Conservation (phyloP, 1,140 invertebrate genomes). For the Aleiodes sp. region DNA sequence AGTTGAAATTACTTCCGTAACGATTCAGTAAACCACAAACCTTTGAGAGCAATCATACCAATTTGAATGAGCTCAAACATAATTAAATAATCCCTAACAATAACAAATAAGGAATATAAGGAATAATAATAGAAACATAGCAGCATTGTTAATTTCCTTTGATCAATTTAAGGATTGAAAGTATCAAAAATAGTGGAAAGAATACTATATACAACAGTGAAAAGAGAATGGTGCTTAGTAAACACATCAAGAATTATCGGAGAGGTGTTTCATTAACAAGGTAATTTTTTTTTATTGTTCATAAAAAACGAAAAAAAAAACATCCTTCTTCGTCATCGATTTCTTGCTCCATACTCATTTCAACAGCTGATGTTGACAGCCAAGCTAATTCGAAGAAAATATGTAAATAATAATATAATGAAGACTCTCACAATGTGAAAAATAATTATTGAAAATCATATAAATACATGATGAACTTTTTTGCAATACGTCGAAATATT, state of each 20-base stretch:
- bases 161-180: background rate
- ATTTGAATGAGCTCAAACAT: too few species aligned
- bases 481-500: too few species aligned
- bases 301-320: too few species aligned
- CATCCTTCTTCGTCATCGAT: background rate
- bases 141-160: too few species aligned
- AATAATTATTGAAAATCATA: too few species aligned
- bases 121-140: too few species aligned
- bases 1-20: background rate
- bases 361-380: conserved; percentile 41
- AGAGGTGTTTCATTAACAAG: conserved; percentile 33
- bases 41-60: background rate
- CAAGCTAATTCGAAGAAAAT: too few species aligned
- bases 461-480: too few species aligned
- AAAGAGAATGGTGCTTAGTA: conserved; percentile 69
- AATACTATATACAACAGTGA: conserved; percentile 70
- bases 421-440: too few species aligned
- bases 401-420: too few species aligned
- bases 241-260: conserved; percentile 67
- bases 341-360: background rate
- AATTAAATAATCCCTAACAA: too few species aligned
- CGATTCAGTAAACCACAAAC: background rate
- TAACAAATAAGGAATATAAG: too few species aligned
- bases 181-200: conserved; percentile 69
- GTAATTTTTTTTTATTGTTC: conserved; percentile 3